Evolutionary conservation across 2,888 invertebrate genomes (phyloP).

Genomic region (Halictus ligatus): DNA sequence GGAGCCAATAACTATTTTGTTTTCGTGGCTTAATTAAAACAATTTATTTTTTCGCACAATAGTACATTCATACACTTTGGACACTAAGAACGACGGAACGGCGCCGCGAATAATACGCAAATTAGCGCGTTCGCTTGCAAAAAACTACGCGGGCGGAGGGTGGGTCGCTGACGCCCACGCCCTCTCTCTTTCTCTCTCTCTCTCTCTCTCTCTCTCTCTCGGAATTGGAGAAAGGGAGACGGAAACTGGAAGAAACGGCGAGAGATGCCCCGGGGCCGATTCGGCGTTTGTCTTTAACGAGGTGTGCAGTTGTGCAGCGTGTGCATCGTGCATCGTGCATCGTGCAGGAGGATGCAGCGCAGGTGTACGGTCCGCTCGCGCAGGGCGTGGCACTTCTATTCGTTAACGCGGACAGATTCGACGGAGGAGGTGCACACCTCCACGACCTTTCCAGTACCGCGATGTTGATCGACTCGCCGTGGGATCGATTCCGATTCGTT

Average conservation of each 20-base stretch:
- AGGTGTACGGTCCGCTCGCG: constrained; percentile 75
- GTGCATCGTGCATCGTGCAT: neutral
- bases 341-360: constrained; percentile 56
- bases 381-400: constrained; percentile 80
- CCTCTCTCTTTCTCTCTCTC: neutral
- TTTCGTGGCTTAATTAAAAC: neutral
- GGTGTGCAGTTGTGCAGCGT: constrained; percentile 24
- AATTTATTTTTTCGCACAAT: neutral
- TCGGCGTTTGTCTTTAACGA: constrained; percentile 74
- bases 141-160: neutral
- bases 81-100: neutral
- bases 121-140: neutral
- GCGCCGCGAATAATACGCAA: neutral
- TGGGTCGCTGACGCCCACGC: constrained; percentile 3
- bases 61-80: neutral
- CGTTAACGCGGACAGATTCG: constrained; percentile 77
- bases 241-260: constrained; percentile 16
- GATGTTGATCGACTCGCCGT: constrained; percentile 54
- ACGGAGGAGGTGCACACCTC: constrained; percentile 62
- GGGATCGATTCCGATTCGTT: constrained; percentile 55
- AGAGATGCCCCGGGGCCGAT: constrained; percentile 64
- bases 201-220: neutral
- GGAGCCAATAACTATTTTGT: neutral
- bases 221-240: constrained; percentile 9
- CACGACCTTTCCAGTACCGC: constrained; percentile 65